Conservation (phyloP, 2,888 invertebrate genomes). For the Tinea semifulvella region DNA sequence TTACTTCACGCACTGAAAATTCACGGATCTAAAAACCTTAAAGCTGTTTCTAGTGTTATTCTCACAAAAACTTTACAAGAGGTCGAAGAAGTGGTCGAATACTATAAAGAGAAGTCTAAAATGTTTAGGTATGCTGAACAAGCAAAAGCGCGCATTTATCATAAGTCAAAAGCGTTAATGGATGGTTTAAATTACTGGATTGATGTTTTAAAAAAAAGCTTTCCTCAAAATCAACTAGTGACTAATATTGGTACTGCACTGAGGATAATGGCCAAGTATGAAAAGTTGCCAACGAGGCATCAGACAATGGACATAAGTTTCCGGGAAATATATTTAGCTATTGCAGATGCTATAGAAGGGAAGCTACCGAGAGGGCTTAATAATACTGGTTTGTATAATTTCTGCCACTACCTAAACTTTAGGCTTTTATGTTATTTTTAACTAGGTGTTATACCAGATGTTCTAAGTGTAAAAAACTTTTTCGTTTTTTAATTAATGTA, state of each 20-base stretch:
- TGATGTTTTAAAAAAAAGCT: not conserved
- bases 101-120: not conserved
- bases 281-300: not conserved
- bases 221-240: not conserved
- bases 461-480: no score
- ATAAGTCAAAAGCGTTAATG: not conserved
- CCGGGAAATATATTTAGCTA: not conserved
- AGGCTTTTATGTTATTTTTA: no score
- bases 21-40: not conserved
- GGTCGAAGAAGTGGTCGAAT: not conserved
- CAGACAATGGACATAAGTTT: not conserved
- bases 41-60: not conserved
- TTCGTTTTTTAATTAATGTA: no score
- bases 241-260: not conserved
- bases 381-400: not conserved
- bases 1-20: not conserved
- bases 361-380: not conserved
- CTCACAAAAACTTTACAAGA: conserved; percentile 1
- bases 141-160: not conserved
- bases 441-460: no score
- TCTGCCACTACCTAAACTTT: no score
- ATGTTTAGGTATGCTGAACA: conserved; percentile 3
- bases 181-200: not conserved
- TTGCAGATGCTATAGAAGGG: conserved; percentile 1
- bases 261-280: not conserved